These are phyloP conservation scores for Leptoclinus maculatus DNA, from an alignment of 2,797 vertebrate genomes.

Conservation along the genomic window DNA sequence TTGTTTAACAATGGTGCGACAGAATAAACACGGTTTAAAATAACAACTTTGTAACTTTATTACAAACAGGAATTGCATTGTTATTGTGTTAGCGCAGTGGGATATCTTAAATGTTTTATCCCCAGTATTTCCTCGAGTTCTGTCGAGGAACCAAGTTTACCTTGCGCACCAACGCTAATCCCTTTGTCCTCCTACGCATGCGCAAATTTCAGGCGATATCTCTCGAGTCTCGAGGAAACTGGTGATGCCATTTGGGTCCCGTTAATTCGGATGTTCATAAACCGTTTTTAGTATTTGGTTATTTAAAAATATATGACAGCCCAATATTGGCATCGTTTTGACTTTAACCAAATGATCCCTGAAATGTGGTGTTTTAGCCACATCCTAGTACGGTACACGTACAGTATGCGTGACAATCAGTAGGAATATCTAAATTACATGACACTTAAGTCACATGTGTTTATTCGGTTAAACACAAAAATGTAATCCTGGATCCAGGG, in stretches of 20 bases:
- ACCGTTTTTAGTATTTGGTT: too few species aligned
- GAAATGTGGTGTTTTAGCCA: neutral
- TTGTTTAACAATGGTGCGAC: neutral
- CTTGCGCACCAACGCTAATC: too few species aligned
- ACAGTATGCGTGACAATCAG: neutral
- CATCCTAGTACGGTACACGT: neutral
- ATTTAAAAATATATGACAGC: too few species aligned
- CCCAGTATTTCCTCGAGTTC: too few species aligned
- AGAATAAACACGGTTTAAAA: neutral
- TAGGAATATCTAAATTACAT: neutral
- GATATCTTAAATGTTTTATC: neutral
- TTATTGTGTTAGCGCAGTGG: neutral
- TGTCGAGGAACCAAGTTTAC: too few species aligned
- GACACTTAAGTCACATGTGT: neutral
- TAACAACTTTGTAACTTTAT: neutral
- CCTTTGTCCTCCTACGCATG: too few species aligned
- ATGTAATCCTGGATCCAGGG: too few species aligned
- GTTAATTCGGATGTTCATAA: too few species aligned
- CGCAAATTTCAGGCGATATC: too few species aligned
- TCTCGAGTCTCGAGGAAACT: too few species aligned
- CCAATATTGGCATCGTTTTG: neutral
- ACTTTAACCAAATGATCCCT: neutral
- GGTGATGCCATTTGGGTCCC: too few species aligned
- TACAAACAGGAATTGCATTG: neutral
- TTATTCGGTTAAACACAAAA: neutral